Percentiles rank a stretch among this genome's conserved stretches.
Evolutionary conservation across 1,140 invertebrate genomes (phyloP).

Genomic region (Neomicropteryx cornuta): DNA sequence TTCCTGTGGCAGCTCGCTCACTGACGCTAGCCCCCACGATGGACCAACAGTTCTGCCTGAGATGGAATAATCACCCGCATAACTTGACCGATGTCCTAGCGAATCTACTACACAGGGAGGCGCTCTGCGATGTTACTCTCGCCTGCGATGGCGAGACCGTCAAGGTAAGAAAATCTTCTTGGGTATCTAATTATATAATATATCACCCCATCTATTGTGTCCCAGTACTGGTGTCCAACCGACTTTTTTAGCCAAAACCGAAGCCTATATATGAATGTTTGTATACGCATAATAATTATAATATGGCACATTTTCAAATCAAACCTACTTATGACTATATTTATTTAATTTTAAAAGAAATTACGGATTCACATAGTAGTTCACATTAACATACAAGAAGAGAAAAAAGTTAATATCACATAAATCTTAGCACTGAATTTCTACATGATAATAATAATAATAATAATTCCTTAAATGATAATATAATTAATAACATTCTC

Average conservation of each 20-base stretch:
- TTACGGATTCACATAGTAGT: too few species aligned
- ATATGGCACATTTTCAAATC: too few species aligned
- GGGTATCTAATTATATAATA: too few species aligned
- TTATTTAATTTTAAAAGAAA: too few species aligned
- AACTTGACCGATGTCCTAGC: constrained; percentile 82
- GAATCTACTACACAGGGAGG: constrained; percentile 73
- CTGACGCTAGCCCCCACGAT: constrained; percentile 51
- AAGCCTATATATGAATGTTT: not conserved
- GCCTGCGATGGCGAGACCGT: constrained; percentile 86
- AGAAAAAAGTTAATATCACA: too few species aligned
- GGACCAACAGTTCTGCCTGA: constrained; percentile 90
- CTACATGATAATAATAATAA: too few species aligned
- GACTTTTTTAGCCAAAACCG: not conserved
- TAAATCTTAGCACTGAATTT: too few species aligned
- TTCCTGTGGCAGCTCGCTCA: constrained; percentile 40
- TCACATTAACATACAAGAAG: too few species aligned
- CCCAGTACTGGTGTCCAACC: too few species aligned
- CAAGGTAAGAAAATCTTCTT: constrained; percentile 40
- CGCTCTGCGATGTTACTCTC: constrained; percentile 84
- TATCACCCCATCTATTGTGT: too few species aligned
- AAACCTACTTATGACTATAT: not conserved
- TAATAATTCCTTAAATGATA: too few species aligned
- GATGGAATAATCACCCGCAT: constrained; percentile 88
- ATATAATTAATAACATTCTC: too few species aligned
- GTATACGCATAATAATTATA: not conserved